Conservation (phyloP, 2,797 vertebrate species). For the Myripristis murdjan region DNA sequence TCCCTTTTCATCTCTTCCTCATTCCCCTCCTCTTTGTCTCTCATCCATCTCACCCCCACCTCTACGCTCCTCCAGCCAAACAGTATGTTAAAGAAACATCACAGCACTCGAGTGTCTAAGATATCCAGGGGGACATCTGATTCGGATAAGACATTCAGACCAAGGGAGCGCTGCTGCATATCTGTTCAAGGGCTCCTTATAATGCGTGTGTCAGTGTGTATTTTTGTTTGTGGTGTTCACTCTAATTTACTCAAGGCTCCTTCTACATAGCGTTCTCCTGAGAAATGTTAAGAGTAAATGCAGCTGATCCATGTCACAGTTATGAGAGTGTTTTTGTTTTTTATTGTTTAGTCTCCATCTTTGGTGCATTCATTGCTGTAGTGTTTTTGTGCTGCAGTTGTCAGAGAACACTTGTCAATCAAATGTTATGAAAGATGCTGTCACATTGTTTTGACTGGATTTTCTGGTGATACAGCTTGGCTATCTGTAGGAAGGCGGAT, state of each 20-base stretch:
- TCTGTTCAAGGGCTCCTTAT: conserved; percentile 23
- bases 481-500: no score
- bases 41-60: conserved; percentile 14
- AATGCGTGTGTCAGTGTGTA: conserved; percentile 25
- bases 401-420: no score
- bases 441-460: no score
- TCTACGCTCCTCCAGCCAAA: conserved; percentile 38
- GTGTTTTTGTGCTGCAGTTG: no score
- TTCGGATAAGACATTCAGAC: conserved; percentile 52
- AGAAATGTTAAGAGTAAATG: not conserved
- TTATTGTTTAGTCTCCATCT: no score
- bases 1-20: conserved; percentile 44
- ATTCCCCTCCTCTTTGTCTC: conserved; percentile 29
- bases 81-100: conserved; percentile 46
- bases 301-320: no score
- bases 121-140: conserved; percentile 43
- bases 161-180: conserved; percentile 28
- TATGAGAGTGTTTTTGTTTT: no score
- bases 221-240: no score
- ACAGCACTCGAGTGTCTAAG: conserved; percentile 40
- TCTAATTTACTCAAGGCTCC: not conserved
- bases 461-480: no score
- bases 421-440: no score
- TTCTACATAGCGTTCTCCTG: not conserved
- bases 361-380: no score